Evolutionary conservation across 2,888 invertebrate species (phyloP).

Genomic region (Artemia sinica): DNA sequence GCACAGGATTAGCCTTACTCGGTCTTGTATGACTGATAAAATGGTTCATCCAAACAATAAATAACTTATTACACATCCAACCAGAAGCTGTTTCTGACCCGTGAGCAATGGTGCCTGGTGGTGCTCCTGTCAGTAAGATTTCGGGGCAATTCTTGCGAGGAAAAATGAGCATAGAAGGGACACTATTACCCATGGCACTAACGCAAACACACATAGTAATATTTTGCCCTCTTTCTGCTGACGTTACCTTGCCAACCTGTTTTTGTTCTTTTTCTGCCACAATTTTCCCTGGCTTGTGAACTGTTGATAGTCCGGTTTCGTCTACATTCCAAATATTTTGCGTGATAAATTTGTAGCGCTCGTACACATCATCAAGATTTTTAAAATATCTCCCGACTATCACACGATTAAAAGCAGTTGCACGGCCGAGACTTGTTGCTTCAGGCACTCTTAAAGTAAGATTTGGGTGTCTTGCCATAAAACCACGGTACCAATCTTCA

Average conservation of each 20-base stretch:
- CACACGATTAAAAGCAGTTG: slow-evolving; percentile 26
- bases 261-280: slow-evolving; percentile 22
- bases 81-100: no score
- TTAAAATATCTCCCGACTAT: slow-evolving; percentile 21
- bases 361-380: neutral
- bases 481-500: slow-evolving; percentile 18
- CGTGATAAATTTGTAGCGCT: neutral
- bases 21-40: no score
- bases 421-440: slow-evolving; percentile 14
- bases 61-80: no score
- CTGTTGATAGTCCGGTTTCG: slow-evolving; percentile 24
- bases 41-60: no score
- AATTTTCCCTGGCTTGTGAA: slow-evolving; percentile 20
- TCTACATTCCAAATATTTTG: slow-evolving; percentile 24
- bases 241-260: slow-evolving; percentile 26
- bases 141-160: no score
- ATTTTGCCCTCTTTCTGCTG: slow-evolving; percentile 28
- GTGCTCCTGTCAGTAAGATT: no score
- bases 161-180: no score
- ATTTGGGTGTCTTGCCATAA: neutral
- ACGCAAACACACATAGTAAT: no score
- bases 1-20: no score
- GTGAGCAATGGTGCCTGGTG: no score
- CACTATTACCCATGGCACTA: no score
- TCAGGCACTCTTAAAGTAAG: slow-evolving; percentile 12